A percentile compares a stretch with the other conserved stretches of the same genome.
Conservation (phyloP, 2,888 invertebrate species). For the Melipona beecheii region DNA sequence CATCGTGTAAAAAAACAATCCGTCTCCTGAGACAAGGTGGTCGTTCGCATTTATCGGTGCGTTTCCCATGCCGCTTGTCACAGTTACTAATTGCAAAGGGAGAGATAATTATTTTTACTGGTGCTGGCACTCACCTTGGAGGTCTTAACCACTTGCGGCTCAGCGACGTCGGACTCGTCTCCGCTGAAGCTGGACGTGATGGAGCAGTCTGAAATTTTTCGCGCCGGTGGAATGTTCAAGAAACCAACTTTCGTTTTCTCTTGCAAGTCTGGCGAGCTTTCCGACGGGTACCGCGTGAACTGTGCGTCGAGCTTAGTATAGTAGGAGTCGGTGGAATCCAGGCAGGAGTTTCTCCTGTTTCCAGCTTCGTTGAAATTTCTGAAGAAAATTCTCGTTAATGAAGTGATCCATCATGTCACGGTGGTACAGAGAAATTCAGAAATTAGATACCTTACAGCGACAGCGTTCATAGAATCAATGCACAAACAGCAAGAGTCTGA, state of each 20-base stretch:
- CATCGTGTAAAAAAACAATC: background rate
- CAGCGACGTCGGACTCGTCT: slow-evolving; percentile 88
- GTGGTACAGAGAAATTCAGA: background rate
- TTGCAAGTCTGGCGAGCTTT: slow-evolving; percentile 46
- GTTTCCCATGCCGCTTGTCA: background rate
- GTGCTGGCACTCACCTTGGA: slow-evolving; percentile 75
- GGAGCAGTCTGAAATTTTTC: slow-evolving; percentile 90
- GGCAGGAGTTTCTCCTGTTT: slow-evolving; percentile 79
- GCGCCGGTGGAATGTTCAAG: slow-evolving; percentile 78
- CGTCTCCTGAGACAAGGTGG: too few species aligned
- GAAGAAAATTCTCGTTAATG: background rate
- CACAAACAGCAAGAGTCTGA: slow-evolving; percentile 81
- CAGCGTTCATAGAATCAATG: slow-evolving; percentile 64
- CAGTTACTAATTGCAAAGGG: too few species aligned
- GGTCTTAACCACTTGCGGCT: slow-evolving; percentile 78
- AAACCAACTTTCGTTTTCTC: slow-evolving; percentile 69
- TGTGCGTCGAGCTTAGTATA: slow-evolving; percentile 61
- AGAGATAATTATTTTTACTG: background rate
- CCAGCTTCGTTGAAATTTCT: slow-evolving; percentile 71
- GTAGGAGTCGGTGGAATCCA: slow-evolving; percentile 74
- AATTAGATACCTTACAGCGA: slow-evolving; percentile 44
- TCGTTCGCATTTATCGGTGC: background rate
- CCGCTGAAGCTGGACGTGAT: slow-evolving; percentile 91
- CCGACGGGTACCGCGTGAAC: slow-evolving; percentile 45
- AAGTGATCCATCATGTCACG: background rate